phyloP scores from a whole-genome alignment of 2,888 invertebrate genomes.

The Cryptophagus acutangulus region DNA sequence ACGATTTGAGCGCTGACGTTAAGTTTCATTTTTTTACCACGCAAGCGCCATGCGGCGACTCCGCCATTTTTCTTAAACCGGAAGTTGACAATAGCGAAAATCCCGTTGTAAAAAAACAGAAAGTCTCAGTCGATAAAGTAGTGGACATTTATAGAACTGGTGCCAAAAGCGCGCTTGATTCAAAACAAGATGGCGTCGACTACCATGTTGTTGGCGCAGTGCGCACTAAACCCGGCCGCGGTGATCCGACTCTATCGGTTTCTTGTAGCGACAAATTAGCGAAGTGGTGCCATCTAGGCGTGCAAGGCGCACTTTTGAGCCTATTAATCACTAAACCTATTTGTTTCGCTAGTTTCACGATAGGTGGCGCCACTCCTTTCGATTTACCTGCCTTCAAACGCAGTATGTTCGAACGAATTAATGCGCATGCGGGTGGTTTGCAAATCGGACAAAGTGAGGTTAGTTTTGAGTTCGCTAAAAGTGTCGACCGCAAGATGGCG shows the following conservation, averaged over 20 bases:
- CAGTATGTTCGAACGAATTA: constrained; percentile 49
- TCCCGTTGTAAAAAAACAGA: constrained; percentile 30
- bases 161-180: constrained; percentile 77
- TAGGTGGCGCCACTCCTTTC: constrained; percentile 65
- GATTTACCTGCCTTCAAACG: constrained; percentile 50
- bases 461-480: constrained; percentile 48
- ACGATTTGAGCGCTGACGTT: constrained; percentile 49
- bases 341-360: constrained; percentile 63
- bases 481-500: constrained; percentile 45
- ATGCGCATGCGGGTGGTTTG: constrained; percentile 29
- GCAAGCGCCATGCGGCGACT: constrained; percentile 90
- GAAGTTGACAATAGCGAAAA: constrained; percentile 34
- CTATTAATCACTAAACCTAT: constrained; percentile 63
- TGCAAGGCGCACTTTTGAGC: constrained; percentile 77
- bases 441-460: constrained; percentile 40
- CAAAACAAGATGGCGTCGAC: constrained; percentile 52
- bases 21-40: constrained; percentile 81
- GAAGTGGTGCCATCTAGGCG: constrained; percentile 79
- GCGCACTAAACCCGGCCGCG: constrained; percentile 86
- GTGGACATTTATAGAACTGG: constrained; percentile 70
- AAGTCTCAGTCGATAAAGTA: constrained; percentile 22
- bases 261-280: constrained; percentile 94
- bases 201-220: constrained; percentile 69
- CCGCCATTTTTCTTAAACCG: constrained; percentile 77
- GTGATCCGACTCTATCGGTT: constrained; percentile 80